Base-by-base conservation (phyloP, 2,888 invertebrate genomes). In the Lasioglossum oenotherae region DNA sequence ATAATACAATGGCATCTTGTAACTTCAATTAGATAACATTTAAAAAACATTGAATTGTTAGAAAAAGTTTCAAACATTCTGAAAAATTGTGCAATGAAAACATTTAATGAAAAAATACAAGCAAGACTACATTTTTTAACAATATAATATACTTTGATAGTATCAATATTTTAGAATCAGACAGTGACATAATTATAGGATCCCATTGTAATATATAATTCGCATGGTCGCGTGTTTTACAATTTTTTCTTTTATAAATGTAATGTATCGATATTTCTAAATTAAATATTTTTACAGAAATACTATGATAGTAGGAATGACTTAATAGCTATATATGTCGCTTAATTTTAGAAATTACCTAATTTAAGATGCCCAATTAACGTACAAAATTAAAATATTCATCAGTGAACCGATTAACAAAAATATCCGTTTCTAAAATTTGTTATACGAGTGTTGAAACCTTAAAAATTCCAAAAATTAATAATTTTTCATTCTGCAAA, bases 281-380 rank as follows among this genome's bases (percentile, higher is more conserved):
- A 46, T 74, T 72, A 77, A 78, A 77, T 67, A 78, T 75, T 80
- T 84, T 74, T 49, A 74, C 69, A 74, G 74, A 85, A 89, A 81
- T 88, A 89, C 60, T 86, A 78, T 78, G 31, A 67, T 53, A 87
- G 78, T 41, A 85, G 85, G 81, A 89, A 89, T 89, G 82, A 23
- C 60, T 73, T 81, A 73, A 79, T 38, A 74, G 35, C 53, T 84
- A 76, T 84, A 76, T 14, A 79, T 16, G 46, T 84, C 73, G 38
- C n/a, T 53, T 31, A 73, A 73, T 12, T 41, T 14, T 78, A 49
- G 72, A 64, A 31, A 73, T 75, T 79, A 79, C 44, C 72, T 67
- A 16, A 73, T 76, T 81, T 53, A 81, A 79, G 60, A 79, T 78
- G 53, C 46, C 74, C 57, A 57, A 19, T 71, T 72, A 64, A n/a